Evolutionary conservation across 2,113 vertebrate genomes (phyloP).

Genomic region (Tapirus terrestris): DNA sequence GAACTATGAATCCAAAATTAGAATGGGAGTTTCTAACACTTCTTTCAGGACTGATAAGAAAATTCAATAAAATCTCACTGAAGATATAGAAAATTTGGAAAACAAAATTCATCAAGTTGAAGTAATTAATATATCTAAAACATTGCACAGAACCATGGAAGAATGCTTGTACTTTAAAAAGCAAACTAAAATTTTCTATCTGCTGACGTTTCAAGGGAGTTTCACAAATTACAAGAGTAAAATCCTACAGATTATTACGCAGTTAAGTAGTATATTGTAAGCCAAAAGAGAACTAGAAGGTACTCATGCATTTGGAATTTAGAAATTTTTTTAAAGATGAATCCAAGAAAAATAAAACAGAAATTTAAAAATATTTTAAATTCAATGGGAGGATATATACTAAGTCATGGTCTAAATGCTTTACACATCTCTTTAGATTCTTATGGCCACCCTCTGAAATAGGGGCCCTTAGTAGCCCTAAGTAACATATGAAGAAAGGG

Average conservation of each 20-base stretch:
- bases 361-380: background rate
- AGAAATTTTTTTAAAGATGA: background rate
- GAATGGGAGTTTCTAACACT: too few species aligned
- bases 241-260: background rate
- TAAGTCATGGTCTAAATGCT: background rate
- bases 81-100: background rate
- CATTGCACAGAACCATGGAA: background rate
- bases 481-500: background rate
- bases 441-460: too few species aligned
- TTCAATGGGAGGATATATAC: background rate
- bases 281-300: too few species aligned
- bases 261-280: background rate
- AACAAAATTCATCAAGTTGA: background rate
- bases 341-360: background rate
- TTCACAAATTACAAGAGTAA: background rate
- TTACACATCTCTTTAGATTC: background rate
- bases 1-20: too few species aligned
- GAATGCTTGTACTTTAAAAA: background rate
- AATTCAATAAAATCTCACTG: too few species aligned
- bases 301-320: background rate
- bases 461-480: too few species aligned
- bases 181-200: background rate
- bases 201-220: background rate
- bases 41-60: background rate
- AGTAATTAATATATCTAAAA: too few species aligned